Evolutionary conservation across 2,888 invertebrate genomes (phyloP), one percentile per base, ranked within the genome.

Genomic region (Drosophila rubida): DNA sequence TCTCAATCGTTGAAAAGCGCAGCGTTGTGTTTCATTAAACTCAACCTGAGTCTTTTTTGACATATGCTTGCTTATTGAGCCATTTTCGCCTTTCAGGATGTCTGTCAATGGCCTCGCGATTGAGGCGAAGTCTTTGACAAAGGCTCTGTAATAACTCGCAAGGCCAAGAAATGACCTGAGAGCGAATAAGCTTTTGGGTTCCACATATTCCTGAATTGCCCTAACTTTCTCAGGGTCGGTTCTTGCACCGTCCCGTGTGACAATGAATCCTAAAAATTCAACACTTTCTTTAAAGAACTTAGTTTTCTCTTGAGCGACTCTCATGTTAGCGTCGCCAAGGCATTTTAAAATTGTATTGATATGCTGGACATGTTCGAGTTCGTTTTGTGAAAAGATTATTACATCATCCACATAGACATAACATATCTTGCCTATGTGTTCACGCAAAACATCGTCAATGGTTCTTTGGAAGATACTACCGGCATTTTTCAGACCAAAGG

Each of bases 401-500:
- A 45, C 35, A 35, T 25, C 55, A 1, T 55, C 45, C 2, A 48
- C 35, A 13, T 37, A 49, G 19, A 42, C 53, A 8, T 53, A 42
- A 13, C 49, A 49, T 39, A 14, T 32, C 5, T 22, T 42, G 0
- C 22, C 7, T 1, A 55, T 46, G 1, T 37, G n/a, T 11, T 35
- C 23, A 8, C 54, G n/a, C 0, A 44, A 11, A 7, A 44, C 44
- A 2, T 54, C 54, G 4, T 45, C 44, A 2, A 54, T 35, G 32
- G 45, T 14, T n/a, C 44, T 44, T 25, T 51, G 35, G 5, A 54
- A 54, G 7, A 54, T 45, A 19, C 16, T 51, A n/a, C 51, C 16
- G 8, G 25, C 19, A 53, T 53, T 55, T 14, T 23, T 45, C 7
- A 19, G 19, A 1, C 55, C 55, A 14, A 55, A 44, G 1, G 23